A percentile compares a stretch with the other conserved stretches of the same genome.
Conservation (phyloP, 1,140 invertebrate genomes). For the Streblospio benedicti region DNA sequence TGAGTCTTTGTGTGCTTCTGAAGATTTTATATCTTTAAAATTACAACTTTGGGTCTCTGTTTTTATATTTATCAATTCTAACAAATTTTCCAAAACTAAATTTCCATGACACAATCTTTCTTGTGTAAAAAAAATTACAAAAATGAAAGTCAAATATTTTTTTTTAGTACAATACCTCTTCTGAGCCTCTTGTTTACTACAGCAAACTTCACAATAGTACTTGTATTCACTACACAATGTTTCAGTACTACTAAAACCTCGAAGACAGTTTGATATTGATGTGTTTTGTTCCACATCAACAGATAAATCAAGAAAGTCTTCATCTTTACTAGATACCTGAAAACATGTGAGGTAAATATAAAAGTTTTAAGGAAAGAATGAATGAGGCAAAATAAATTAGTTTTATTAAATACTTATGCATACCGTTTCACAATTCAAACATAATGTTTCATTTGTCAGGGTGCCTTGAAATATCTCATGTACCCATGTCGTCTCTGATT, state of each 20-base stretch:
- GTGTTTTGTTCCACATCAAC: constrained; percentile 99
- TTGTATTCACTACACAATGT: constrained; percentile 99
- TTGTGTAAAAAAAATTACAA: too few relatives aligned
- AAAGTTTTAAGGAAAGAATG: too few relatives aligned
- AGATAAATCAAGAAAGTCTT: constrained; percentile 97
- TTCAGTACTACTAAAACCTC: constrained; percentile 96
- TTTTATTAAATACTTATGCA: neutral
- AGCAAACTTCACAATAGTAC: constrained; percentile 99
- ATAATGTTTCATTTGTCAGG: constrained; percentile 95
- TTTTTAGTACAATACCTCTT: too few relatives aligned
- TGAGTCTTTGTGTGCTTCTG: too few relatives aligned
- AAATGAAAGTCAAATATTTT: too few relatives aligned
- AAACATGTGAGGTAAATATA: too few relatives aligned
- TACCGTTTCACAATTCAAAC: constrained; percentile 98
- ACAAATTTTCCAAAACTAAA: too few relatives aligned
- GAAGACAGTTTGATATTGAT: constrained; percentile 94
- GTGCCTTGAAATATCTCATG: constrained; percentile 99
- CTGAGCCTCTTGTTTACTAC: constrained; percentile 96
- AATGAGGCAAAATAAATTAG: neutral
- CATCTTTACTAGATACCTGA: constrained; percentile 90
- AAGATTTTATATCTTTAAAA: too few relatives aligned
- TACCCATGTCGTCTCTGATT: constrained; percentile 92
- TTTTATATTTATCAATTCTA: too few relatives aligned
- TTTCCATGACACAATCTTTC: too few relatives aligned
- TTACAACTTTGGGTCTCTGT: too few relatives aligned